Percentiles rank a stretch among this genome's conserved stretches.
phyloP scores from a whole-genome alignment of 92 coral and sea anemone genomes.

The Phenganax marumi region DNA sequence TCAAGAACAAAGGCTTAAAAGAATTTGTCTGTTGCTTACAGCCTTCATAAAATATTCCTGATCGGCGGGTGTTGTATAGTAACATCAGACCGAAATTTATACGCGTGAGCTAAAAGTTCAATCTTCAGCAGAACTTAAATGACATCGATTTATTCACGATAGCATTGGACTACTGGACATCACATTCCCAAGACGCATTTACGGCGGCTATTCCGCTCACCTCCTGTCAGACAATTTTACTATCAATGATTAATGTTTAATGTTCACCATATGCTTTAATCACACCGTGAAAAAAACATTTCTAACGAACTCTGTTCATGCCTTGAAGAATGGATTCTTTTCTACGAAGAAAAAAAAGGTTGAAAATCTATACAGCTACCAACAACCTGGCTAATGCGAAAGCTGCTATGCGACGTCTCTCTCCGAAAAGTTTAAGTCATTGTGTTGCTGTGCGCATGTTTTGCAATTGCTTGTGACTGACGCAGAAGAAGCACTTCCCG shows the following conservation, averaged over 20 bases:
- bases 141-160: conserved; percentile 1
- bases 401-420: conserved; percentile 10
- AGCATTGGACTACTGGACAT: conserved; percentile 13
- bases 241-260: neutral
- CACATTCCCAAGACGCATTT: neutral
- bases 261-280: conserved; percentile 28
- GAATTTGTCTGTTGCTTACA: conserved; percentile 27
- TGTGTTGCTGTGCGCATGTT: conserved; percentile 14
- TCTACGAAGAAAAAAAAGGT: conserved; percentile 17
- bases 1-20: conserved; percentile 21
- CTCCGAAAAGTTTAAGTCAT: conserved; percentile 14
- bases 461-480: conserved; percentile 14
- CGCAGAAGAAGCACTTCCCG: conserved; percentile 18
- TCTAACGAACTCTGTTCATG: conserved; percentile 29
- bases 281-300: conserved; percentile 32
- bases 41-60: conserved; percentile 27
- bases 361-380: conserved; percentile 29
- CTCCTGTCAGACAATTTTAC: neutral
- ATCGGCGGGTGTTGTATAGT: conserved; percentile 23
- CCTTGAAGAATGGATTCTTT: conserved; percentile 33
- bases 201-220: conserved; percentile 11
- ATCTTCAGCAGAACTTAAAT: neutral
- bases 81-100: neutral
- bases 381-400: conserved; percentile 2
- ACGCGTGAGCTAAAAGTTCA: neutral